Conservation (phyloP, 2,888 invertebrate genomes). For the Drosophila subsilvestris region DNA sequence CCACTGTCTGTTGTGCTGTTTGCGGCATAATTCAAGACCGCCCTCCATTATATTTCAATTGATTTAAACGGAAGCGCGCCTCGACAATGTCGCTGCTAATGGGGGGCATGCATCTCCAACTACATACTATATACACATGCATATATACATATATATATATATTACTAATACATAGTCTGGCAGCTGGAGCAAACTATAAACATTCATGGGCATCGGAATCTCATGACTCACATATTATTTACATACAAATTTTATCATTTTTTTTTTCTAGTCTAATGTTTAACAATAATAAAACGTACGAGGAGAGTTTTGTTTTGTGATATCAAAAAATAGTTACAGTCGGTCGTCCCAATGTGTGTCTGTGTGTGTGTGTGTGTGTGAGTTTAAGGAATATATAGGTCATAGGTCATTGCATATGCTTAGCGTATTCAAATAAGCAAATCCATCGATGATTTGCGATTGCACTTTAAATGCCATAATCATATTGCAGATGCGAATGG, state of each 20-base stretch:
- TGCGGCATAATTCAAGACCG: slow-evolving; percentile 65
- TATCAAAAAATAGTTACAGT: slow-evolving; percentile 25
- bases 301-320: slow-evolving; percentile 28
- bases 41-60: slow-evolving; percentile 76
- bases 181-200: slow-evolving; percentile 7
- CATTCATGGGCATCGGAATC: background rate
- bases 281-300: slow-evolving; percentile 47
- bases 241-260: slow-evolving; percentile 53
- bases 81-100: slow-evolving; percentile 37
- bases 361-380: background rate
- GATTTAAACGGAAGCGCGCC: slow-evolving; percentile 67
- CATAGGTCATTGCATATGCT: slow-evolving; percentile 5
- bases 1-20: slow-evolving; percentile 12
- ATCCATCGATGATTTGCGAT: background rate
- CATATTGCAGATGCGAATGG: too few species aligned
- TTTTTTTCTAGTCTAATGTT: slow-evolving; percentile 41
- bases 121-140: background rate
- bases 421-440: background rate
- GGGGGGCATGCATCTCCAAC: slow-evolving; percentile 3
- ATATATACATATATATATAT: slow-evolving; percentile 1
- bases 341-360: background rate
- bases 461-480: too few species aligned
- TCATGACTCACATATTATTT: slow-evolving; percentile 34
- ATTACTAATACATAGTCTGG: slow-evolving; percentile 1
- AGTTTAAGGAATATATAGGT: slow-evolving; percentile 15